phyloP scores from a whole-genome alignment of 2,797 vertebrate genomes.

The Craterocephalus amniculus region DNA sequence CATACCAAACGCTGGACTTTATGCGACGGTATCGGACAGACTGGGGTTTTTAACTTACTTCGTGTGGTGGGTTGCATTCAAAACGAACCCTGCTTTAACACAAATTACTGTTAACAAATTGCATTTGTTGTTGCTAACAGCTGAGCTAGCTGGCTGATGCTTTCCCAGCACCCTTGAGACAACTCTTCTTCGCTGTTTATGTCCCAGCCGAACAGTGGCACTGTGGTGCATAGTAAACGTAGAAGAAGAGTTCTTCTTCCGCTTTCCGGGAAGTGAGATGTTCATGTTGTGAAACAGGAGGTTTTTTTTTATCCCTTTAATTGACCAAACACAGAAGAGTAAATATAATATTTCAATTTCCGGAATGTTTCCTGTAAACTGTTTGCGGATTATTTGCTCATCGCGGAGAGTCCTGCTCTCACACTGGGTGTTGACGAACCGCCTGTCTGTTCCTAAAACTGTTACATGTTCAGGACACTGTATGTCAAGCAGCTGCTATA shows the following conservation, averaged over 20 bases:
- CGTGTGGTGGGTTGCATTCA: constrained; percentile 3
- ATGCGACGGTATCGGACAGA: not conserved
- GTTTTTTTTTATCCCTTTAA: not conserved
- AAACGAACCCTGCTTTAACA: constrained; percentile 22
- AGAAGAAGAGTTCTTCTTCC: constrained; percentile 52
- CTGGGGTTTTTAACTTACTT: constrained; percentile 43
- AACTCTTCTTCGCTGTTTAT: not conserved
- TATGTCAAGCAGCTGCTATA: not conserved
- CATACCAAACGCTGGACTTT: not conserved
- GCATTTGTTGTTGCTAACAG: constrained; percentile 3
- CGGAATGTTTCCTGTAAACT: constrained; percentile 58
- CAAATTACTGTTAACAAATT: constrained; percentile 17
- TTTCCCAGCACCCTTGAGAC: constrained; percentile 14
- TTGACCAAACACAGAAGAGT: not conserved
- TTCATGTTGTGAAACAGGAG: constrained; percentile 15
- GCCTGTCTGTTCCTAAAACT: constrained; percentile 15
- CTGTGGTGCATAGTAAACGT: not conserved
- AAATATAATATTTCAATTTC: not conserved
- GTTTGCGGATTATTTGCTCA: constrained; percentile 31
- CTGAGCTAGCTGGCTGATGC: constrained; percentile 45
- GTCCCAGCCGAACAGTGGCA: constrained; percentile 43
- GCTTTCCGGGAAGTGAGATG: not conserved
- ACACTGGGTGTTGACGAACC: constrained; percentile 8
- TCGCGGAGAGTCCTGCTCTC: constrained; percentile 30
- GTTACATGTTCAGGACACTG: constrained; percentile 24